Evolutionary conservation across 2,888 invertebrate species (phyloP).

Genomic region (Norana najaformis): DNA sequence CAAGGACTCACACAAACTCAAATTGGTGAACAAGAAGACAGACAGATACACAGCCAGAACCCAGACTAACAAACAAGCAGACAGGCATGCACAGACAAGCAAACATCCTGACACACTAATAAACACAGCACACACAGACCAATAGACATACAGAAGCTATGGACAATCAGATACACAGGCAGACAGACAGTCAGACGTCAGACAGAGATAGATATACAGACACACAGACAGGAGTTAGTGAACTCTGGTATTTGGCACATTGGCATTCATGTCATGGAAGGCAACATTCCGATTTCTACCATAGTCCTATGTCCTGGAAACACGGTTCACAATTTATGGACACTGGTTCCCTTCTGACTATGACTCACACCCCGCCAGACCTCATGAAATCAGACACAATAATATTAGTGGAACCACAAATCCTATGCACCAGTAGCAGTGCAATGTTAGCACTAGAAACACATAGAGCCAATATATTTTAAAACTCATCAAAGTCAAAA

Average conservation of each 20-base stretch:
- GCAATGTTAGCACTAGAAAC: too few relatives aligned
- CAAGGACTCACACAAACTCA: neutral
- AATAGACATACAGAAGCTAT: neutral
- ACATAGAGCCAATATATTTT: too few relatives aligned
- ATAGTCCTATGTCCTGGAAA: neutral
- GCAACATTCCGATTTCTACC: neutral
- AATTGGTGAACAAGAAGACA: neutral
- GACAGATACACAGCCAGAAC: neutral
- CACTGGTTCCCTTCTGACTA: neutral
- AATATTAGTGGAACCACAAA: neutral
- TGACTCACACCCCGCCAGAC: too few relatives aligned
- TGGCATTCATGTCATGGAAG: neutral
- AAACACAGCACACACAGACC: neutral
- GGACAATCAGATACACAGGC: neutral
- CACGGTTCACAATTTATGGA: neutral
- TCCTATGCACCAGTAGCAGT: too few relatives aligned
- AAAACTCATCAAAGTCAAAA: too few relatives aligned
- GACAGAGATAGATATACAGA: neutral
- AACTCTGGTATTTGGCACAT: neutral
- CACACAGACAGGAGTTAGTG: neutral
- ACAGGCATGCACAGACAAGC: neutral
- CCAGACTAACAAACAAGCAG: neutral
- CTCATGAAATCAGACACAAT: slow-evolving; percentile 2
- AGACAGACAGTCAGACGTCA: neutral
- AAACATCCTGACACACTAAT: neutral